Base-by-base conservation (phyloP, 2,113 vertebrate genomes). In the Cyphomyrus plagiostoma region DNA sequence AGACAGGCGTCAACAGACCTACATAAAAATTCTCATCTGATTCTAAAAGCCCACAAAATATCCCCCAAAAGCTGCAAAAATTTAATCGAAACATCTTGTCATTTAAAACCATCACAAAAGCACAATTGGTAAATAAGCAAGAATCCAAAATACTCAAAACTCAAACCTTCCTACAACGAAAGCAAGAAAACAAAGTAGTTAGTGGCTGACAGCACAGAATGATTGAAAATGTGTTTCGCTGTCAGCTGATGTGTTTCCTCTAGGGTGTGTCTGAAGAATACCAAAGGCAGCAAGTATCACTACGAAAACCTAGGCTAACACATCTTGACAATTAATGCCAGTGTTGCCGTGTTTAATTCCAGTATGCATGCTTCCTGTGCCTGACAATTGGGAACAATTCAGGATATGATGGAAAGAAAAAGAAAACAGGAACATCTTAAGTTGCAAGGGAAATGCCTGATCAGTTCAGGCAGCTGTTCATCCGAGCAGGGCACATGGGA, bases 401-500 rank as follows among this genome's bases (percentile, higher is more conserved):
- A n/a, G 82, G 39, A 19, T 48, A 45, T 46, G 21, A 10, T 84
- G 82, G 23, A 35, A 21, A 84, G 23, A 46, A 62, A 45, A 45
- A 48, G 26, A 70, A 30, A 70, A 26, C 10, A 26, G 62, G 62
- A 9, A 70, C n/a, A 13, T 50, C n/a, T 86, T 48, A 48, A 50
- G 42, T 49, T 30, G 23, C 83, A 30, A 39, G 19, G 62, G 62
- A 49, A 74, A 88, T 90, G 90, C 84, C 86, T 90, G 35, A 45
- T 62, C 88, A 89, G 85, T 88, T 88, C 77, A 88, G 74, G 30
- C 35, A 80, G 74, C 74, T 80, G 74, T 39, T 26, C 49, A 87
- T 90, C 91, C 85, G 89, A 85, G 88, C 56, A 90, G 91, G 91
- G 90, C 58, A 90, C 62, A 86, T 49, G 50, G 89, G 89, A 84